Conservation (phyloP, 2,888 invertebrate genomes). For the Polymixis flavicincta region DNA sequence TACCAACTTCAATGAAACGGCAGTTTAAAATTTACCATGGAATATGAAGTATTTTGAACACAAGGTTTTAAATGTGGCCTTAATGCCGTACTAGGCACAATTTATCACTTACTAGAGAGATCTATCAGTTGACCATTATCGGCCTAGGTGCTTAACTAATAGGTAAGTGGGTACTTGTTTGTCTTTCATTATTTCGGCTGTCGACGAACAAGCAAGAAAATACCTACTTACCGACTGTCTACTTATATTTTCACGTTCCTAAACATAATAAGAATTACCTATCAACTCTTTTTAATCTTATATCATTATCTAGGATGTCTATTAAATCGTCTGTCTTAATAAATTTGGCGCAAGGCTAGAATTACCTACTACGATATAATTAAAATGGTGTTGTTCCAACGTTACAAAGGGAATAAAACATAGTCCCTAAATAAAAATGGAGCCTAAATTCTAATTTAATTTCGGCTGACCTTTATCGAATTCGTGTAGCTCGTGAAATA, state of each 20-base stretch:
- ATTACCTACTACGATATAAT: conserved; percentile 9
- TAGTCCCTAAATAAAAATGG: conserved; percentile 29
- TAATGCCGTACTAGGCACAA: conserved; percentile 9
- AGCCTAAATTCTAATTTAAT: conserved; percentile 52
- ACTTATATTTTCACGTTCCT: neutral
- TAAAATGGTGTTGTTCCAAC: conserved; percentile 15
- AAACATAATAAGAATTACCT: neutral
- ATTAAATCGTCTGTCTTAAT: neutral
- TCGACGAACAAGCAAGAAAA: neutral
- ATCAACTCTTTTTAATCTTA: neutral
- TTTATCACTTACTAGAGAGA: conserved; percentile 23
- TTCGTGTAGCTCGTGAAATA: conserved; percentile 41
- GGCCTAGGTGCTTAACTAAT: conserved; percentile 5
- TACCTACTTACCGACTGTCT: neutral
- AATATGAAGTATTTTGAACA: conserved; percentile 36
- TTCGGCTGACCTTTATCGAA: conserved; percentile 58
- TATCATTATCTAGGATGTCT: neutral
- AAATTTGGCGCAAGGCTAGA: neutral
- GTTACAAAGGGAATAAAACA: conserved; percentile 17
- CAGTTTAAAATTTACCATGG: conserved; percentile 52
- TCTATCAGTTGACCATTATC: conserved; percentile 18
- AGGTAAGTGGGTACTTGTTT: neutral
- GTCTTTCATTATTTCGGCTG: neutral
- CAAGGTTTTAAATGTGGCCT: conserved; percentile 33
- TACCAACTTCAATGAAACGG: conserved; percentile 67